phyloP scores from a whole-genome alignment of 2,113 vertebrate species.

The Odobenus rosmarus region DNA sequence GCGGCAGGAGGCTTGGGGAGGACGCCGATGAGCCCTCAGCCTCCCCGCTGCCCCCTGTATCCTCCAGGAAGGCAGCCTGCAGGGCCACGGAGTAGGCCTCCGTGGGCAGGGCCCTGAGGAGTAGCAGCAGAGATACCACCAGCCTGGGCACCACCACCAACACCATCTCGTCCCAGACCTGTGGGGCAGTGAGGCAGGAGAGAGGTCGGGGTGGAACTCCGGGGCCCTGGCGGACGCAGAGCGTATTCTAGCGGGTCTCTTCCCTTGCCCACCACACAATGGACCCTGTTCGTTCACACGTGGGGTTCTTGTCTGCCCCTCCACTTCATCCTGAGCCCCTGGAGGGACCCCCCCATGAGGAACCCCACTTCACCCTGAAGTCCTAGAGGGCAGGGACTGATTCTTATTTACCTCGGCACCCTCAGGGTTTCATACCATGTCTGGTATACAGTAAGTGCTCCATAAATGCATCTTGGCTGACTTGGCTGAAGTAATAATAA shows the following conservation, averaged over 20 bases:
- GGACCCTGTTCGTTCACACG: rapidly evolving
- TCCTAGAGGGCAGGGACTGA: not conserved
- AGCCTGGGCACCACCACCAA: not conserved
- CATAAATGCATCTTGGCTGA: not conserved
- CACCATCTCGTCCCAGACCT: slow-evolving; percentile 27
- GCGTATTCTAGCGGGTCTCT: not conserved
- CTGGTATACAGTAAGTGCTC: not conserved
- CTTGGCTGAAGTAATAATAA: not conserved
- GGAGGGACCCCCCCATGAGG: not conserved
- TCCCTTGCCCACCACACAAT: rapidly evolving
- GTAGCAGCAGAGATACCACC: slow-evolving; percentile 47
- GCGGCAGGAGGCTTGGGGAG: slow-evolving; percentile 79
- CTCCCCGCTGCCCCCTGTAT: slow-evolving; percentile 87
- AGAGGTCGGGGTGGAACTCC: not conserved
- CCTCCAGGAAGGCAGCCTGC: slow-evolving; percentile 62
- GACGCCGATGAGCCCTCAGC: slow-evolving; percentile 85
- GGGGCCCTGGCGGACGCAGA: not conserved
- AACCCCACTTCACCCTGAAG: not conserved
- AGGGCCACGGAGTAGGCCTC: not conserved
- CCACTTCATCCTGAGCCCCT: not conserved
- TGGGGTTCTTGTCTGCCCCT: rapidly evolving
- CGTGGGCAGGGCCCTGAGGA: slow-evolving; percentile 72
- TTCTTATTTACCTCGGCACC: rapidly evolving
- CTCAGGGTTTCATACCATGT: not conserved
- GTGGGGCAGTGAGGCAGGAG: rapidly evolving